These are phyloP conservation scores for Rhea americana DNA, from an alignment of 2,113 vertebrate genomes.

Conservation along the genomic window DNA sequence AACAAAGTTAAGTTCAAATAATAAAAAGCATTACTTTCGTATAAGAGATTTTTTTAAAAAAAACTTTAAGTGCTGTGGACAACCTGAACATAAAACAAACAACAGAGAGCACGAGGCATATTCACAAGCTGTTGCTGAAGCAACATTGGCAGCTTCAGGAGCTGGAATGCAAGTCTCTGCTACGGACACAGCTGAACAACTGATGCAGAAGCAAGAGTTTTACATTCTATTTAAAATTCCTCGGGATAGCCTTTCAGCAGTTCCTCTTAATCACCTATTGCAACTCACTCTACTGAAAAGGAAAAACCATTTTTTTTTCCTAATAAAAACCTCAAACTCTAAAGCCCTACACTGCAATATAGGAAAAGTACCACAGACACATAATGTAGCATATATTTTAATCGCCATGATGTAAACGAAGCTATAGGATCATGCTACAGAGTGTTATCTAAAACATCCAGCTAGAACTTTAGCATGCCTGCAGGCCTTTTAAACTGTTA, in stretches of 20 bases:
- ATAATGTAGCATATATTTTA: slow-evolving; percentile 63
- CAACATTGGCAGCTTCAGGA: rapidly evolving
- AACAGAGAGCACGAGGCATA: background rate
- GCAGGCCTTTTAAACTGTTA: slow-evolving; percentile 71
- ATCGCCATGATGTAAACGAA: slow-evolving; percentile 71
- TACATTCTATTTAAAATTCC: background rate
- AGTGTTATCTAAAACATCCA: slow-evolving; percentile 66
- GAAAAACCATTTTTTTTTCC: background rate
- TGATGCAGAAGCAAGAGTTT: background rate
- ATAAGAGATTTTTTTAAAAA: background rate
- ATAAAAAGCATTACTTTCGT: background rate
- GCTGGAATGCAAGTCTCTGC: background rate
- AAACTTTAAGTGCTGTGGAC: background rate
- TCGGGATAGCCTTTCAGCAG: background rate
- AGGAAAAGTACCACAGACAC: slow-evolving; percentile 5
- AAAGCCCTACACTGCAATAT: background rate
- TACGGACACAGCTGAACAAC: background rate
- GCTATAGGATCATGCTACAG: slow-evolving; percentile 65
- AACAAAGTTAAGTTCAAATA: background rate
- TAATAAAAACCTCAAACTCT: background rate
- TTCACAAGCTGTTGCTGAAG: background rate
- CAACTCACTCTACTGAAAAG: background rate
- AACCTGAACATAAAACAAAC: background rate
- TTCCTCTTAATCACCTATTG: background rate
- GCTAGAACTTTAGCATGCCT: slow-evolving; percentile 64